Base-by-base conservation (phyloP, 2,888 invertebrate species). In the Ditula angustiorana region DNA sequence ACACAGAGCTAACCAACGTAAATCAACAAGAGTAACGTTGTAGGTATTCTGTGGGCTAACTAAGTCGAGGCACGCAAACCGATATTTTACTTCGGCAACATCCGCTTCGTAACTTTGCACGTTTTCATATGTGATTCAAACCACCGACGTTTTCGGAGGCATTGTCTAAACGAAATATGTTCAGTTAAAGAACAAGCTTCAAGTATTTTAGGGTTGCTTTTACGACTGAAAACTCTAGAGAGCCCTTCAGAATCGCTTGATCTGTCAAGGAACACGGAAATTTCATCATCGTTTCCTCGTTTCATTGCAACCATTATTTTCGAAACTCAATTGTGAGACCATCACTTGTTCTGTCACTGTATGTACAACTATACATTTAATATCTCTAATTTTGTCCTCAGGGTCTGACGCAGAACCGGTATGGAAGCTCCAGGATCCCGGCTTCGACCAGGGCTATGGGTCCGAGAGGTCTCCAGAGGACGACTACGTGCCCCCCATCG, bases 391-490 rank as follows among this genome's bases (percentile, higher is more conserved):
- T 50, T 61, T 56, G 52, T 69, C 81, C 46, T 67, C 86, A 94
- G 94, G 94, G 68, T 93, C 93, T 5, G 87, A 92, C 67, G 90
- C 92, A 1, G 93, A 93, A 66, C 93, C 93, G 1, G 93, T 93
- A 41, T 93, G 93, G 93, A 93, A 93, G 74, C 90, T 93, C 3
- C 93, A 93, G 74, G 94, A 94, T 72, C 92, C 90, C 0, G 92
- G 93, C 47, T 94, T 94, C 79, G 96, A 96, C 85, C 96, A 96
- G 80, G 96, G 96, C 37, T 96, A 96, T 84, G 96, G 95, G 0
- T 96, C 96, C 8, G 96, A 96, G 80, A 90, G 96, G 47, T 96
- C 96, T 0, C 96, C 96, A 1, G 96, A 96, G 84, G 96, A 96
- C 71, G 96, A 96, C 84, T 95, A 94, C 86, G 95, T 95, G 28